phyloP scores from a whole-genome alignment of 2,113 vertebrate species.

The Trematocara nigrifrons region DNA sequence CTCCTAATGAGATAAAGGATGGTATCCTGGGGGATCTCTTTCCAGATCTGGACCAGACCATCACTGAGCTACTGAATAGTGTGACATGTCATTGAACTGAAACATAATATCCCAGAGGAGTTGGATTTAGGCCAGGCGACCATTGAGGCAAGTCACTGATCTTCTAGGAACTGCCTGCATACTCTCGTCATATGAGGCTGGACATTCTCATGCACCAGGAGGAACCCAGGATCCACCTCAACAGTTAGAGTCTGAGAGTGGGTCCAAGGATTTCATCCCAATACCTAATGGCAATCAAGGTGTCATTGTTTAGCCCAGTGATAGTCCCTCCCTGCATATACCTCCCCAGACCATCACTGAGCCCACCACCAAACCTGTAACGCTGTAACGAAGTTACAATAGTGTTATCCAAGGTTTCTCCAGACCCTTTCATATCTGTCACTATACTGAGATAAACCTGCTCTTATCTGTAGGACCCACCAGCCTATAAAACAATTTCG shows the following conservation, averaged over 20 bases:
- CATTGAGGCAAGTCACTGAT: background rate
- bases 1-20: background rate
- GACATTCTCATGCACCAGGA: background rate
- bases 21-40: background rate
- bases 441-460: background rate
- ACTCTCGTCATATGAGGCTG: background rate
- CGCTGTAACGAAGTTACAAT: background rate
- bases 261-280: background rate
- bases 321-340: background rate
- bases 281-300: background rate
- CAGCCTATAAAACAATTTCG: background rate
- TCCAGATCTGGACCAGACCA: background rate
- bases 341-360: background rate
- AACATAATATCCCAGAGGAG: background rate
- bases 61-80: background rate
- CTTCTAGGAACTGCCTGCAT: background rate
- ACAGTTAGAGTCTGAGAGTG: background rate
- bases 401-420: background rate
- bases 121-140: background rate
- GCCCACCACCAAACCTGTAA: background rate
- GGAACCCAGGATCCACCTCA: background rate
- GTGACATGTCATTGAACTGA: background rate
- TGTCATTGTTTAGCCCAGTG: background rate
- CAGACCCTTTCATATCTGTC: background rate
- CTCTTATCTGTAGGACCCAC: background rate